Evolutionary conservation across 2,888 invertebrate species (phyloP).

Genomic region (Netelia inedita): DNA sequence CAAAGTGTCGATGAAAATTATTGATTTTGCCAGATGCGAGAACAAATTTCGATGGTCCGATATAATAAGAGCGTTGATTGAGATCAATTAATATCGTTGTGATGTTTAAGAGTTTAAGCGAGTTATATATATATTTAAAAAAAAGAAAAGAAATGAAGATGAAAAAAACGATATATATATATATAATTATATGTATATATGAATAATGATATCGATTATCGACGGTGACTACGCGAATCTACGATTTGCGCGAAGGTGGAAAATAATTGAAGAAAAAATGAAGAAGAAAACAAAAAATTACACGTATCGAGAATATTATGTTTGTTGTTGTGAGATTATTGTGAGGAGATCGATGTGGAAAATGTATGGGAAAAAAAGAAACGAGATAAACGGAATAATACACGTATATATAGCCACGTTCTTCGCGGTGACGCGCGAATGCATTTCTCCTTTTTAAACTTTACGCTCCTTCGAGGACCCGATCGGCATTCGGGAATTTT

Average conservation of each 20-base stretch:
- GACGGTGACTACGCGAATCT: neutral
- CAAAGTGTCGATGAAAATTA: neutral
- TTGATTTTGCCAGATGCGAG: neutral
- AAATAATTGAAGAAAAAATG: neutral
- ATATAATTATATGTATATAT: constrained; percentile 22
- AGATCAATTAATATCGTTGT: constrained; percentile 68
- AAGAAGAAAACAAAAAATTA: constrained; percentile 23
- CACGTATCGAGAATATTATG: constrained; percentile 22
- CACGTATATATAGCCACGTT: constrained; percentile 45
- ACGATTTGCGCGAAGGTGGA: neutral
- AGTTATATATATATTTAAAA: constrained; percentile 50
- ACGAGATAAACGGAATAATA: constrained; percentile 25
- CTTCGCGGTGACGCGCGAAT: constrained; percentile 51
- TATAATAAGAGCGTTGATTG: constrained; percentile 53
- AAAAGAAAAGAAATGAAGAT: constrained; percentile 15
- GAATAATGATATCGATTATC: constrained; percentile 39
- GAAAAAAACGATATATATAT: neutral
- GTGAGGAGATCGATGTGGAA: constrained; percentile 34
- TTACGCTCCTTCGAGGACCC: neutral
- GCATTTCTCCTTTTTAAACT: constrained; percentile 14
- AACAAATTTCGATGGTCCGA: constrained; percentile 19
- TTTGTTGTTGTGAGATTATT: constrained; percentile 38
- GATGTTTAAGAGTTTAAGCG: constrained; percentile 68
- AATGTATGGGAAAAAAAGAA: constrained; percentile 37
- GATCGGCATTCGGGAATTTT: neutral